Evolutionary conservation across 2,888 invertebrate genomes (phyloP), one percentile per base, ranked within the genome.

Genomic region (Pristionchus exspectatus): DNA sequence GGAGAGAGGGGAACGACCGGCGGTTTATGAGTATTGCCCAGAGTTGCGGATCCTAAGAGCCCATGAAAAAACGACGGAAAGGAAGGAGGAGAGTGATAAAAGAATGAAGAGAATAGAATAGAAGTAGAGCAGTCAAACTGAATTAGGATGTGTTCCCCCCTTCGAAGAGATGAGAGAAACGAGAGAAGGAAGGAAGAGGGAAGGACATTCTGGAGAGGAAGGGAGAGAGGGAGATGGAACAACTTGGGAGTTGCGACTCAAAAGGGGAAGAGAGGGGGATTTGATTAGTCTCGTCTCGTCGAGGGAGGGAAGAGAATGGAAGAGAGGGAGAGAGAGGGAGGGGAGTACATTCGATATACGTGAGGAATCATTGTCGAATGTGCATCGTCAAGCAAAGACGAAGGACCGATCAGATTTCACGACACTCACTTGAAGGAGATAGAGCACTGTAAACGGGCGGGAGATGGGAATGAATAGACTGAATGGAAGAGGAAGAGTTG

Each of bases 181-280:
- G 72, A 72, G 72, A 72, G 27, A 74, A 24, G 50, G 81, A 50
- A 50, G 50, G 81, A 24, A 1, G 77, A 81, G 77, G 24, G 72
- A 21, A 18, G 44, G 44, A 81, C 44, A 44, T 81, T 30, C 33
- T 44, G 44, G 50, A 81, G 81, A 50, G 77, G 44, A 30, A n/a
- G 38, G 33, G 38, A 38, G 12, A 33, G 77, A 69, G 24, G 72
- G 21, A 72, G 72, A 72, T 16, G 72, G 72, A 72, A 72, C 30
- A 72, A 63, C 24, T 63, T 63, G 63, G 24, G 63, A 63, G 63
- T 50, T 50, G 44, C 44, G 44, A 59, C 59, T 59, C 21, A 59
- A 59, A 21, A 24, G 59, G 59, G 63, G 63, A 63, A 63, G 63
- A 10, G 63, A 24, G 7, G 3, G 63, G 63, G 63, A 63, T 63